Evolutionary conservation across 2,797 vertebrate genomes (phyloP).

Genomic region (Poecile montanus): DNA sequence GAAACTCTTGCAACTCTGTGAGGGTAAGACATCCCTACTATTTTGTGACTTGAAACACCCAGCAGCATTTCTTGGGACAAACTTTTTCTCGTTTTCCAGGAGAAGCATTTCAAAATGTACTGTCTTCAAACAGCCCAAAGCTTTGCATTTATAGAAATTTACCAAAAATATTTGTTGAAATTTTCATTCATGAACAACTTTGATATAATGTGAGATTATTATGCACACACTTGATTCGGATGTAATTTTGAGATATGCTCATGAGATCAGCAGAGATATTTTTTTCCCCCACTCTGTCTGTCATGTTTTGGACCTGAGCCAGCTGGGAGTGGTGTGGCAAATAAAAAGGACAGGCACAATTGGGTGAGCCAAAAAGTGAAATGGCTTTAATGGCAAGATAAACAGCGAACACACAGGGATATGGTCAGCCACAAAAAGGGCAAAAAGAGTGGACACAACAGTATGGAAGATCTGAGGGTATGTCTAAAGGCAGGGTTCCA

Average conservation of each 20-base stretch:
- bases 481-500: too few species aligned
- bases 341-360: too few species aligned
- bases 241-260: not conserved
- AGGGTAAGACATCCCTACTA: not conserved
- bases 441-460: too few species aligned
- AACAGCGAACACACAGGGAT: too few species aligned
- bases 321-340: too few species aligned
- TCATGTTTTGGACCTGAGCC: too few species aligned
- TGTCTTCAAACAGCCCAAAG: not conserved
- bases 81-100: not conserved
- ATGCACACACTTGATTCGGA: not conserved
- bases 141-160: not conserved
- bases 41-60: not conserved
- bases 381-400: too few species aligned
- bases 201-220: not conserved
- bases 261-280: not conserved
- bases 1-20: not conserved
- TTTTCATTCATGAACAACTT: not conserved
- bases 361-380: too few species aligned
- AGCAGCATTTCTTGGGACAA: not conserved
- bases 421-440: too few species aligned
- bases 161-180: not conserved
- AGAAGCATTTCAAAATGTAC: not conserved
- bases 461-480: too few species aligned
- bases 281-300: not conserved